Conservation (phyloP, 64 coral and sea anemone genomes). For the Anthopleura sola region DNA sequence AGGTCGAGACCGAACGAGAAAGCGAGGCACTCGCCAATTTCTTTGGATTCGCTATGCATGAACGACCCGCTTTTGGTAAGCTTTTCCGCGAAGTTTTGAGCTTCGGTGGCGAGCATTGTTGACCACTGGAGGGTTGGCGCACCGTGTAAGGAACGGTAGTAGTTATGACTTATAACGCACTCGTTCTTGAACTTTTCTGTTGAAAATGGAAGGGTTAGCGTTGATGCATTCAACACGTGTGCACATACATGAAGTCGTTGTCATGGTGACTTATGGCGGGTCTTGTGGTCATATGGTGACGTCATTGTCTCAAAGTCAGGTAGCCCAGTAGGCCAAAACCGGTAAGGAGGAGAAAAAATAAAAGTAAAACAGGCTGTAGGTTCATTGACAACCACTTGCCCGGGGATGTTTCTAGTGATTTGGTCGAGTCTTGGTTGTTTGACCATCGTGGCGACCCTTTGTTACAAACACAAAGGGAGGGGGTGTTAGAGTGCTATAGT, state of each 20-base stretch:
- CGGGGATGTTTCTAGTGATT: constrained; percentile 7
- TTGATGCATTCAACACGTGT: neutral
- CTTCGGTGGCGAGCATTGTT: constrained; percentile 62
- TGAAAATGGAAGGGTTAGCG: constrained; percentile 24
- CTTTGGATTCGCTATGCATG: constrained; percentile 78
- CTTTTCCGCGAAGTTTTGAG: constrained; percentile 73
- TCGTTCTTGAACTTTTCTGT: constrained; percentile 90
- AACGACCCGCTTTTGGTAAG: constrained; percentile 68
- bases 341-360: constrained; percentile 18
- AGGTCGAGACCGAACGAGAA: constrained; percentile 71
- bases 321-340: constrained; percentile 30
- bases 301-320: constrained; percentile 15
- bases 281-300: neutral
- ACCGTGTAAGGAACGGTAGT: constrained; percentile 89
- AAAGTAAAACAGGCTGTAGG: constrained; percentile 19
- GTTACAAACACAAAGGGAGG: constrained; percentile 5
- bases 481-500: neutral
- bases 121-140: constrained; percentile 88
- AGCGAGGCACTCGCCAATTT: constrained; percentile 71
- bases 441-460: constrained; percentile 13
- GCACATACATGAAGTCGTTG: neutral
- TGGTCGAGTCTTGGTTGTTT: constrained; percentile 17
- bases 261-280: constrained; percentile 5
- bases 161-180: constrained; percentile 87
- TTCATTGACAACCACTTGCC: constrained; percentile 3